These are phyloP conservation scores for Timandra comae DNA, from an alignment of 2,888 invertebrate species.

Conservation along the genomic window DNA sequence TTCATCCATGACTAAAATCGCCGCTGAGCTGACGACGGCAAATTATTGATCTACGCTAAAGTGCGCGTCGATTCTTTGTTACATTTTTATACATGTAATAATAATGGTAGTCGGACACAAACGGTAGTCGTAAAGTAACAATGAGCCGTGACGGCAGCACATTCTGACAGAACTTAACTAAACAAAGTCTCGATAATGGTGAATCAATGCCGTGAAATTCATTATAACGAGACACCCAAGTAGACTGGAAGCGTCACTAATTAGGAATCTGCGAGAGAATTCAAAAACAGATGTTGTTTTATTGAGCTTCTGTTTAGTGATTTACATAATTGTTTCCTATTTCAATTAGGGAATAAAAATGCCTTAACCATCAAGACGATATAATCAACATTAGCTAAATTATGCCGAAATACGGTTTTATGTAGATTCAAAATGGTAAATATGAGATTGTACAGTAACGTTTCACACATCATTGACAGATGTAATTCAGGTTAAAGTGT, in stretches of 20 bases:
- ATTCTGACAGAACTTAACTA: constrained; percentile 36
- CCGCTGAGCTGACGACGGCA: background rate
- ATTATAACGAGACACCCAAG: constrained; percentile 57
- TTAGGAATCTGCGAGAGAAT: constrained; percentile 31
- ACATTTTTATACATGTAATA: constrained; percentile 1
- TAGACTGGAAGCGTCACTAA: constrained; percentile 40
- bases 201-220: constrained; percentile 55
- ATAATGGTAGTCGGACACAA: constrained; percentile 1
- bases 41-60: background rate
- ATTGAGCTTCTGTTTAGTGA: constrained; percentile 1
- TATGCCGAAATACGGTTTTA: too few relatives aligned
- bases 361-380: background rate
- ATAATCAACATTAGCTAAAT: background rate
- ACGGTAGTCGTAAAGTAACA: constrained; percentile 26
- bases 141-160: constrained; percentile 36
- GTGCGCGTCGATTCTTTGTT: background rate
- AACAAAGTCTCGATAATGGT: constrained; percentile 34
- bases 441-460: background rate
- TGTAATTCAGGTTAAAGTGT: background rate
- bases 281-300: constrained; percentile 14
- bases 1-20: too few relatives aligned
- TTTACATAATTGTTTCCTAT: background rate
- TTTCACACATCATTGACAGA: background rate
- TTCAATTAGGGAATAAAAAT: background rate
- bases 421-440: background rate